These are phyloP conservation scores for Hyla sarda DNA, from an alignment of 2,113 vertebrate genomes.

Conservation along the genomic window DNA sequence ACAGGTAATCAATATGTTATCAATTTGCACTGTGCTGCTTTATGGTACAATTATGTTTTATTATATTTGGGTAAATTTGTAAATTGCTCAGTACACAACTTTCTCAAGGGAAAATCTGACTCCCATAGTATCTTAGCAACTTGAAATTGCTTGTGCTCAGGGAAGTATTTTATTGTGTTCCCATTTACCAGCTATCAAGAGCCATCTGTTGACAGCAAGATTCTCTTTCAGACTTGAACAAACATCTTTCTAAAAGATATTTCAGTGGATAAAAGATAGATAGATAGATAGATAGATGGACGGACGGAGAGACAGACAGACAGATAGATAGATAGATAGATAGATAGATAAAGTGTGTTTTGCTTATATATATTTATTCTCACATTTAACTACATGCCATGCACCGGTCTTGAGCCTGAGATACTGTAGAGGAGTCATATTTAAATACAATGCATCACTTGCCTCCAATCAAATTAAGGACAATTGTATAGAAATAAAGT, in stretches of 20 bases:
- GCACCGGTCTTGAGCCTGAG: too few species aligned
- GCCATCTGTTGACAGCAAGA: conserved; percentile 64
- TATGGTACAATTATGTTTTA: neutral
- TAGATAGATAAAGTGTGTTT: neutral
- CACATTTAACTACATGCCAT: too few species aligned
- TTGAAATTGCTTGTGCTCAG: neutral
- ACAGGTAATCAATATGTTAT: too few species aligned
- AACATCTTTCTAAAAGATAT: conserved; percentile 27
- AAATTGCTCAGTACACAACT: neutral
- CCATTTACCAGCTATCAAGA: conserved; percentile 68
- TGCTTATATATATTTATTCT: too few species aligned
- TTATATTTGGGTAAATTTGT: too few species aligned
- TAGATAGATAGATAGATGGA: neutral
- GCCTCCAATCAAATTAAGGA: neutral
- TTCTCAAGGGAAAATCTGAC: conserved; percentile 9
- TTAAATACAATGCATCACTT: neutral
- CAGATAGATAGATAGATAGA: neutral
- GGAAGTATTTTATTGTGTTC: conserved; percentile 62
- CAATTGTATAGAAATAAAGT: neutral
- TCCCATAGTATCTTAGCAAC: conserved; percentile 14
- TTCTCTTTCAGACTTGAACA: conserved; percentile 54
- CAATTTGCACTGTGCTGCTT: neutral
- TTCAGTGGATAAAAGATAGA: neutral
- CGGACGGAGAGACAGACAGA: neutral
- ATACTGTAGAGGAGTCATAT: neutral